Evolutionary conservation across 1,140 invertebrate genomes (phyloP).

Genomic region (Solenopsis invicta): DNA sequence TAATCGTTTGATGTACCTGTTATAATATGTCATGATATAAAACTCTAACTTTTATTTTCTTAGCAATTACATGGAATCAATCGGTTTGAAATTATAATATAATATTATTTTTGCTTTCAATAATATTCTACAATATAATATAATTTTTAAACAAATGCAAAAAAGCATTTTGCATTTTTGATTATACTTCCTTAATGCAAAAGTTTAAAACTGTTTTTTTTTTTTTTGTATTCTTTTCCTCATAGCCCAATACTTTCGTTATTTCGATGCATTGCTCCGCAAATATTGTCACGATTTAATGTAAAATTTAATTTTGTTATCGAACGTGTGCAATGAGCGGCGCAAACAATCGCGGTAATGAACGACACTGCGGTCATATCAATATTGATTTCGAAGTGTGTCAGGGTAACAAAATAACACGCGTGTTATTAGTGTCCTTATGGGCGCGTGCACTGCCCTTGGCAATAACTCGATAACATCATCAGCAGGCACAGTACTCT

Average conservation of each 20-base stretch:
- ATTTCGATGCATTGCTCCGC: not conserved
- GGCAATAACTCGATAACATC: conserved; percentile 71
- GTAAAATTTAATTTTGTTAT: not conserved
- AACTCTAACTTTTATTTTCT: too few species aligned
- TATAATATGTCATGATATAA: too few species aligned
- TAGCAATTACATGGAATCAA: too few species aligned
- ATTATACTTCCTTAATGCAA: not conserved
- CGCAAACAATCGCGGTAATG: conserved; percentile 45
- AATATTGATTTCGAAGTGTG: conserved; percentile 75
- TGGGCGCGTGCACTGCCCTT: conserved; percentile 68
- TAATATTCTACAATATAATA: too few species aligned
- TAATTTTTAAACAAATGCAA: too few species aligned
- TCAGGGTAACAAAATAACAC: conserved; percentile 73
- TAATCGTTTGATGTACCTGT: too few species aligned
- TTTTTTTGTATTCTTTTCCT: too few species aligned
- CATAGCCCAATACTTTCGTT: not conserved
- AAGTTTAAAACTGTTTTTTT: not conserved
- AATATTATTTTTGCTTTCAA: too few species aligned
- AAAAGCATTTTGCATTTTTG: too few species aligned
- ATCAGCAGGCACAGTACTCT: conserved; percentile 38
- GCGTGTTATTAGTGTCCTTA: conserved; percentile 70
- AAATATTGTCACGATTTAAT: not conserved
- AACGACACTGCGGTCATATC: conserved; percentile 67
- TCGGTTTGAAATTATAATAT: too few species aligned
- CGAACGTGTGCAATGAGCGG: not conserved